These are phyloP conservation scores for Drosophila acutilabella DNA, from an alignment of 2,888 invertebrate species.

Conservation along the genomic window DNA sequence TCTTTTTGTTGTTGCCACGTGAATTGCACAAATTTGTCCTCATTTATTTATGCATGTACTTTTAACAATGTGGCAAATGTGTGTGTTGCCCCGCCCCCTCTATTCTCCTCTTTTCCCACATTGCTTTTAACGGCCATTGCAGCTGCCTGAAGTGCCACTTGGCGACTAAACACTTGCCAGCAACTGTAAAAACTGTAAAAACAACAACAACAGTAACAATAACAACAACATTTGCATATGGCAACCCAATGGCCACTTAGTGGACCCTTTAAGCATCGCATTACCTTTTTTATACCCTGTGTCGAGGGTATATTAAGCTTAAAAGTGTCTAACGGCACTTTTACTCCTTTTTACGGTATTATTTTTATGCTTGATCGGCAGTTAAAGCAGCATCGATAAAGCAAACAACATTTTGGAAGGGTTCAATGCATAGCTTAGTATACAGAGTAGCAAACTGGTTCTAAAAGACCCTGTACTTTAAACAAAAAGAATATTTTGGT, in stretches of 20 bases:
- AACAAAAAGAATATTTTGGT: too few species aligned
- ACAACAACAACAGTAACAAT: conserved; percentile 9
- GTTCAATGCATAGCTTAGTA: too few species aligned
- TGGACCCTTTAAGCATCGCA: conserved; percentile 48
- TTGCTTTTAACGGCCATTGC: conserved; percentile 30
- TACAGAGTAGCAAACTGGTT: too few species aligned
- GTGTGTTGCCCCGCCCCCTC: not conserved
- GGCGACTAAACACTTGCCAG: conserved; percentile 51
- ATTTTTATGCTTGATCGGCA: too few species aligned
- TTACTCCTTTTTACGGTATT: not conserved
- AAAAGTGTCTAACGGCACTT: not conserved
- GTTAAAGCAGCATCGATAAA: too few species aligned
- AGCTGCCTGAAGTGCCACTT: conserved; percentile 62
- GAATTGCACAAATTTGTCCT: conserved; percentile 41
- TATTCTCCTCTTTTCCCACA: too few species aligned
- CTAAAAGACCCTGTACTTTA: too few species aligned
- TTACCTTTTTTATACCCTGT: conserved; percentile 37
- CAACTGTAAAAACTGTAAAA: conserved; percentile 30
- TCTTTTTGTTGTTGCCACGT: conserved; percentile 20
- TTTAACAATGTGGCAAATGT: conserved; percentile 66
- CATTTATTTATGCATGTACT: conserved; percentile 51
- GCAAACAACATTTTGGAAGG: too few species aligned
- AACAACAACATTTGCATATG: conserved; percentile 44
- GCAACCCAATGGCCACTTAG: conserved; percentile 55
- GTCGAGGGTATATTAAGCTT: not conserved